phyloP scores from a whole-genome alignment of 2,797 vertebrate species.

The Adelosebastes latens region DNA sequence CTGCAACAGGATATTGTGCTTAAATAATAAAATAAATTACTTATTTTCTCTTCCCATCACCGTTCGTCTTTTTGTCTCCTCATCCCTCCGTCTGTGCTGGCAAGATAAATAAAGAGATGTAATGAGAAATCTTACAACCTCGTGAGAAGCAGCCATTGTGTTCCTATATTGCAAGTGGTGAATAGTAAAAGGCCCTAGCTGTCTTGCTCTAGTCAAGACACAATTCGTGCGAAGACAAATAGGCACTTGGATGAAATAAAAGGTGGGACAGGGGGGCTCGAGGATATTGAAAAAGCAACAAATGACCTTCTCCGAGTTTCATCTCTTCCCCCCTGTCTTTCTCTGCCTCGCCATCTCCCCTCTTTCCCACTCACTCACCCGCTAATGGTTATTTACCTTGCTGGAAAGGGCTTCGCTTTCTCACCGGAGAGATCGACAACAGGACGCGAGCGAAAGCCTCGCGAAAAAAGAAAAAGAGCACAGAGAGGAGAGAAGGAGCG shows the following conservation, averaged over 20 bases:
- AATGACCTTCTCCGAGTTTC: conserved; percentile 86
- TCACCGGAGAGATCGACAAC: conserved; percentile 76
- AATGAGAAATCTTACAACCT: conserved; percentile 79
- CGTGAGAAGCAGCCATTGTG: conserved; percentile 70
- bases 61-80: conserved; percentile 23
- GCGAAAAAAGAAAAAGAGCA: conserved; percentile 30
- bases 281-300: conserved; percentile 85
- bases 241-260: conserved; percentile 75
- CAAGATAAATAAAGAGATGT: conserved; percentile 78
- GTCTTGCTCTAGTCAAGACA: conserved; percentile 54
- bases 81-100: background rate
- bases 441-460: conserved; percentile 48
- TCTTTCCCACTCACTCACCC: conserved; percentile 71
- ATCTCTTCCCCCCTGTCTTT: conserved; percentile 63
- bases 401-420: conserved; percentile 86
- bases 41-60: conserved; percentile 15
- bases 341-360: conserved; percentile 44
- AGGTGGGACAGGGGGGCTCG: conserved; percentile 52
- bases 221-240: conserved; percentile 79
- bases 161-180: conserved; percentile 72
- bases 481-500: conserved; percentile 11
- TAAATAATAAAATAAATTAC: conserved; percentile 62
- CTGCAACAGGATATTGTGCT: conserved; percentile 66
- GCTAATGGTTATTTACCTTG: conserved; percentile 89
- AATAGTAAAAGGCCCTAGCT: conserved; percentile 67